Evolutionary conservation across 2,113 vertebrate species (phyloP).

Genomic region (Ameiurus melas): DNA sequence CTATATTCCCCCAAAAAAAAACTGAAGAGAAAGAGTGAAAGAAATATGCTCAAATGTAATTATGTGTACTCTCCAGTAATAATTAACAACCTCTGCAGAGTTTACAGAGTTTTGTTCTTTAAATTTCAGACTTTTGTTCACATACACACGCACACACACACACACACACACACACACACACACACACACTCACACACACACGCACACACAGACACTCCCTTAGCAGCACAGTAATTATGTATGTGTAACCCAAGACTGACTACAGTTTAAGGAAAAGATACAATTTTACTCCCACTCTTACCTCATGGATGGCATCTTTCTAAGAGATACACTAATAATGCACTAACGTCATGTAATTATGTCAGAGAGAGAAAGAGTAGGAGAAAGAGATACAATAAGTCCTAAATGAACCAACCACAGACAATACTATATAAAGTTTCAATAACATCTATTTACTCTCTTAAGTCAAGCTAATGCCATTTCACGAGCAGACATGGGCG

Average conservation of each 20-base stretch:
- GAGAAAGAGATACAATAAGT: background rate
- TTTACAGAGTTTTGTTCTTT: conserved; percentile 2
- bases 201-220: background rate
- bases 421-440: conserved; percentile 12
- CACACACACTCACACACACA: conserved; percentile 26
- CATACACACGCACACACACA: conserved; percentile 4
- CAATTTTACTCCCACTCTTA: conserved; percentile 24
- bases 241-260: background rate
- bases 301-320: conserved; percentile 13
- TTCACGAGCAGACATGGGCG: background rate
- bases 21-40: background rate
- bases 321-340: conserved; percentile 20
- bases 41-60: background rate
- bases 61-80: conserved; percentile 40
- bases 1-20: no score
- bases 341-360: conserved; percentile 24
- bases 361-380: background rate
- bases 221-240: conserved; percentile 4
- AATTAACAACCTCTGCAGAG: conserved; percentile 26
- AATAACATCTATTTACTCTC: background rate
- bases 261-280: conserved; percentile 19
- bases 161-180: conserved; percentile 18
- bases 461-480: conserved; percentile 4
- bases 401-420: background rate
- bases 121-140: conserved; percentile 35